Conservation (phyloP, 1,140 invertebrate species). For the Bombus pascuorum region DNA sequence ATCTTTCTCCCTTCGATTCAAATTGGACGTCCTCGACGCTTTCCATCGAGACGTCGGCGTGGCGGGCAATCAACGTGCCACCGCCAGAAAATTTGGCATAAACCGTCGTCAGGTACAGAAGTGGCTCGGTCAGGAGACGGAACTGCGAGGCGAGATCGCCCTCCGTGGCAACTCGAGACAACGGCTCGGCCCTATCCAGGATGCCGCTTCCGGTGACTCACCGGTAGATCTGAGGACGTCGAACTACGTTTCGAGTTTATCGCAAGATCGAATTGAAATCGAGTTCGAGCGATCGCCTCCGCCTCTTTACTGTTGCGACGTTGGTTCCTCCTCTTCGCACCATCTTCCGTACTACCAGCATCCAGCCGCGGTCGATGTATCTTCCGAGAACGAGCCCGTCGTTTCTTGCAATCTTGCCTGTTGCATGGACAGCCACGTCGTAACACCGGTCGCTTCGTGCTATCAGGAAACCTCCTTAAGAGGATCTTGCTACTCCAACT, state of each 20-base stretch:
- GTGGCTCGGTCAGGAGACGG: constrained; percentile 84
- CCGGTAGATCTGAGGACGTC: constrained; percentile 81
- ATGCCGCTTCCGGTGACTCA: constrained; percentile 74
- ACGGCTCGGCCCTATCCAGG: constrained; percentile 72
- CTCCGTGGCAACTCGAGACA: constrained; percentile 76
- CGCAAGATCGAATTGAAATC: constrained; percentile 42
- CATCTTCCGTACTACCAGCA: constrained; percentile 36
- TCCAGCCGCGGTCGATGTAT: neutral
- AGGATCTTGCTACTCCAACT: constrained; percentile 59
- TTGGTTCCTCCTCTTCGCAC: constrained; percentile 44
- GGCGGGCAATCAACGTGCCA: constrained; percentile 85
- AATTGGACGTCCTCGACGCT: constrained; percentile 82
- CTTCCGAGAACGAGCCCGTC: constrained; percentile 46
- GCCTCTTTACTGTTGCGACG: constrained; percentile 63
- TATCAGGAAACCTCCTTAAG: constrained; percentile 58
- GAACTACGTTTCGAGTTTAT: constrained; percentile 39
- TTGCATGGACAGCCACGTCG: constrained; percentile 60
- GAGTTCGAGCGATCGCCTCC: constrained; percentile 62
- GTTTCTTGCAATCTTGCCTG: constrained; percentile 63
- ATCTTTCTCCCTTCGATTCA: constrained; percentile 83
- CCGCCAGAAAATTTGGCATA: constrained; percentile 85
- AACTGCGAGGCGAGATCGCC: constrained; percentile 79
- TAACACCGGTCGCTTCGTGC: constrained; percentile 38
- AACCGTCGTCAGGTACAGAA: constrained; percentile 86
- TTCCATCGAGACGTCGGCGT: constrained; percentile 82